Evolutionary conservation across 2,113 vertebrate genomes (phyloP), one percentile per base, ranked within the genome.

Genomic region (Colistium nudipinnis): DNA sequence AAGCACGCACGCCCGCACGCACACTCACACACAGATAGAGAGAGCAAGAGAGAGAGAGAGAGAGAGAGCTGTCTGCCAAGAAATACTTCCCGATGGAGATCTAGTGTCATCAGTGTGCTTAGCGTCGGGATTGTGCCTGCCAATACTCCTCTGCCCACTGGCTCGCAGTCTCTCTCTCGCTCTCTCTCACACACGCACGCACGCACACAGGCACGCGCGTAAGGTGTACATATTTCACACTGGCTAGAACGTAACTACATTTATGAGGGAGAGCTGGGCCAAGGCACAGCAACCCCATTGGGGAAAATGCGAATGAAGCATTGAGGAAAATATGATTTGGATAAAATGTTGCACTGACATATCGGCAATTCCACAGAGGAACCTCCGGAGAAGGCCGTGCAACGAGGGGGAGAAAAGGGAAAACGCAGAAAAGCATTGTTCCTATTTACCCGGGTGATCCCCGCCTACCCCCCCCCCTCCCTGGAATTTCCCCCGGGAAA

Each of bases 61-160:
- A n/a, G n/a, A n/a, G n/a, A n/a, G 25, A 48, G 48, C 65, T 61
- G 27, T 57, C 76, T 76, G 80, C 76, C 70, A 82, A 74, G 70
- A 73, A 76, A 67, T 62, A 71, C 73, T 67, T 76, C 61, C 49
- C 80, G 80, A 44, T 83, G 53, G 55, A 54, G 53, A 61, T 76
- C 78, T 53, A 52, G 72, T 77, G 74, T 43, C 74, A 82, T 83
- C 64, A 48, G 70, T 86, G 63, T 76, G 69, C 69, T 81, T 83
- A 65, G 72, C 70, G 54, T 57, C 69, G 70, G 73, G 53, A 78
- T 57, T 47, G 35, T 60, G 48, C 52, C 51, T 69, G 62, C 62
- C 39, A 36, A 53, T 65, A 79, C 54, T 30, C 64, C 41, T 43
- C 60, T 77, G 54, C 66, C 70, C 74, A 73, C 78, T 70, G 59